Percentiles rank a stretch among this genome's conserved stretches.
These are phyloP conservation scores for Melieria crassipennis DNA, from an alignment of 2,888 invertebrate species.

Conservation along the genomic window DNA sequence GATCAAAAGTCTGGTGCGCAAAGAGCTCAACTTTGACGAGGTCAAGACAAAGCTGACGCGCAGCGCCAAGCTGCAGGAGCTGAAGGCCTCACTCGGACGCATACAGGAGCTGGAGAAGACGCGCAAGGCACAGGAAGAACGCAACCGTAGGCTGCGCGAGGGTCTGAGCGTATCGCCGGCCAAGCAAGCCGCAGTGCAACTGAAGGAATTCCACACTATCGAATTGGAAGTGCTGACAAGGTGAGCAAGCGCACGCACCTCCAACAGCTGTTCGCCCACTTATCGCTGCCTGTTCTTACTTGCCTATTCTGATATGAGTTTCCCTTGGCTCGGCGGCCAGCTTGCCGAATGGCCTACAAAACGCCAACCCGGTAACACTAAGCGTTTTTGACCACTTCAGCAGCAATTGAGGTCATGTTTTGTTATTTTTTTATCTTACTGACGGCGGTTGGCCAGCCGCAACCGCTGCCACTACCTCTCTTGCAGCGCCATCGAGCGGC, in stretches of 20 bases:
- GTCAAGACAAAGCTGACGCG: slow-evolving; percentile 75
- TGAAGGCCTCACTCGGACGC: slow-evolving; percentile 74
- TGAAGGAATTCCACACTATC: slow-evolving; percentile 78
- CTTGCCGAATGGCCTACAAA: slow-evolving; percentile 41
- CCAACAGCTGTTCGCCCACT: background rate
- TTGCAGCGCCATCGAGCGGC: too few species aligned
- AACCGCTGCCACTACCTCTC: too few species aligned
- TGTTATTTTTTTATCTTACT: background rate
- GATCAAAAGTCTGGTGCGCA: slow-evolving; percentile 66
- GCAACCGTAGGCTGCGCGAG: slow-evolving; percentile 57
- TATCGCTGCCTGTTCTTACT: background rate
- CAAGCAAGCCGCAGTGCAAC: slow-evolving; percentile 62
- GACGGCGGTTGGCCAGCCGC: too few species aligned
- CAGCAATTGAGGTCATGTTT: slow-evolving; percentile 56
- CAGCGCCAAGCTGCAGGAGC: slow-evolving; percentile 76
- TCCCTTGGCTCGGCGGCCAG: too few species aligned
- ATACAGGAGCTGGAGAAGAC: slow-evolving; percentile 75
- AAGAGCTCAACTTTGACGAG: slow-evolving; percentile 76
- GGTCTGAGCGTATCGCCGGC: slow-evolving; percentile 48
- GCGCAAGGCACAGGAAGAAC: slow-evolving; percentile 65
- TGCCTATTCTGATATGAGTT: slow-evolving; percentile 12
- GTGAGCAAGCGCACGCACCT: slow-evolving; percentile 63
- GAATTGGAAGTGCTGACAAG: slow-evolving; percentile 80
- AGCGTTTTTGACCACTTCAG: slow-evolving; percentile 37
- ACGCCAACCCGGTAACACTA: slow-evolving; percentile 52